Conservation (phyloP, 2,888 invertebrate genomes). For the Drosophila histrio region DNA sequence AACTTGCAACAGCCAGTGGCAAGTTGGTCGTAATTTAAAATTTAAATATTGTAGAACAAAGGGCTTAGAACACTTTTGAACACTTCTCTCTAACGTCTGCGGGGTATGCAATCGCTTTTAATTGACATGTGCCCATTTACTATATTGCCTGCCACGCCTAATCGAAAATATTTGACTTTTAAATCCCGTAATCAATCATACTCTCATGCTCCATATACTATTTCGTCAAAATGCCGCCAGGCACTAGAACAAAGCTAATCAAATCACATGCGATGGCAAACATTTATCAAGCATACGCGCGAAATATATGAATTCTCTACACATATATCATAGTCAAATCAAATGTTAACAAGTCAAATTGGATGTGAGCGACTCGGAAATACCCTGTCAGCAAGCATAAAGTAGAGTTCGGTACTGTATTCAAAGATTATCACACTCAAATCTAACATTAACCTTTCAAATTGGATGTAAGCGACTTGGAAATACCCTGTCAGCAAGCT, state of each 20-base stretch:
- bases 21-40: constrained; percentile 47
- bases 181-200: constrained; percentile 70
- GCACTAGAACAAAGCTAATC: constrained; percentile 63
- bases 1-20: not conserved
- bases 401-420: not conserved
- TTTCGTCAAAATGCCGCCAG: constrained; percentile 42
- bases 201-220: constrained; percentile 42
- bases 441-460: too few species aligned
- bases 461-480: not conserved
- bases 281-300: constrained; percentile 64
- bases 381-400: not conserved
- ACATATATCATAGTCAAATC: constrained; percentile 25
- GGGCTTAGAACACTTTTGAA: constrained; percentile 15
- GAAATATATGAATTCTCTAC: constrained; percentile 32
- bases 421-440: not conserved
- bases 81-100: not conserved
- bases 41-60: constrained; percentile 20
- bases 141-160: constrained; percentile 42
- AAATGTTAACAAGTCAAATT: constrained; percentile 10
- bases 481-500: not conserved
- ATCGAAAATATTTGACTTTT: constrained; percentile 73
- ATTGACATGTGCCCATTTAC: constrained; percentile 31
- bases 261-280: constrained; percentile 69
- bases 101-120: not conserved
- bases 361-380: not conserved